These are phyloP conservation scores for Chaunax sp. DNA, from an alignment of 2,797 vertebrate species.

Conservation along the genomic window DNA sequence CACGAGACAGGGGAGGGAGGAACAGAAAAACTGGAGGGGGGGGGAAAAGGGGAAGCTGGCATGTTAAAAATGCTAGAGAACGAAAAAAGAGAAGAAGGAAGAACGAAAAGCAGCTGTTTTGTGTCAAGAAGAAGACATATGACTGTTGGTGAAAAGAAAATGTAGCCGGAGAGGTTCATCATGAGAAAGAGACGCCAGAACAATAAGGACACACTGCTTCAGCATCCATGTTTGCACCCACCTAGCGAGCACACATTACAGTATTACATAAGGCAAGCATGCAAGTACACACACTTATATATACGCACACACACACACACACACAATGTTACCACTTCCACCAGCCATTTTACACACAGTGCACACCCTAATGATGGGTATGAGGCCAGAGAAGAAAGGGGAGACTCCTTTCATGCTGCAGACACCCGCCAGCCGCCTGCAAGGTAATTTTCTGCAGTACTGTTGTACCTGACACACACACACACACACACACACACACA, in stretches of 20 bases:
- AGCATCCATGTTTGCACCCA: constrained; percentile 52
- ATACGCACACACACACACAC: constrained; percentile 15
- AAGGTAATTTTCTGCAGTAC: constrained; percentile 75
- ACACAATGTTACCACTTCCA: constrained; percentile 55
- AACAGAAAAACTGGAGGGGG: background rate
- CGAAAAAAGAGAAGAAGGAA: constrained; percentile 3
- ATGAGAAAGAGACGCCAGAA: constrained; percentile 51
- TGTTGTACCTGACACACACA: constrained; percentile 51
- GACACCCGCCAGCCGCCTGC: constrained; percentile 62
- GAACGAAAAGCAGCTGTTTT: constrained; percentile 35
- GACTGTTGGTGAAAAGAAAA: constrained; percentile 37
- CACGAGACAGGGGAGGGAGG: constrained; percentile 24
- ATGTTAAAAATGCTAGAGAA: too few relatives aligned
- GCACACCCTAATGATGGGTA: constrained; percentile 72
- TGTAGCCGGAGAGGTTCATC: constrained; percentile 33
- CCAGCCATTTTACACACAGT: constrained; percentile 73
- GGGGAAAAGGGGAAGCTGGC: constrained; percentile 44
- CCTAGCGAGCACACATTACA: constrained; percentile 54
- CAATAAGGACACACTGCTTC: constrained; percentile 58
- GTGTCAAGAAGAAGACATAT: constrained; percentile 27
- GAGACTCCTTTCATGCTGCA: constrained; percentile 74
- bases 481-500: constrained; percentile 2
- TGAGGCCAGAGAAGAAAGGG: constrained; percentile 68
- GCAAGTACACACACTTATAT: constrained; percentile 21
- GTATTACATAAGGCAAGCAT: constrained; percentile 62